A percentile compares a stretch with the other conserved stretches of the same genome.
These are phyloP conservation scores for Numida meleagris DNA, from an alignment of 2,113 vertebrate genomes.

Conservation along the genomic window DNA sequence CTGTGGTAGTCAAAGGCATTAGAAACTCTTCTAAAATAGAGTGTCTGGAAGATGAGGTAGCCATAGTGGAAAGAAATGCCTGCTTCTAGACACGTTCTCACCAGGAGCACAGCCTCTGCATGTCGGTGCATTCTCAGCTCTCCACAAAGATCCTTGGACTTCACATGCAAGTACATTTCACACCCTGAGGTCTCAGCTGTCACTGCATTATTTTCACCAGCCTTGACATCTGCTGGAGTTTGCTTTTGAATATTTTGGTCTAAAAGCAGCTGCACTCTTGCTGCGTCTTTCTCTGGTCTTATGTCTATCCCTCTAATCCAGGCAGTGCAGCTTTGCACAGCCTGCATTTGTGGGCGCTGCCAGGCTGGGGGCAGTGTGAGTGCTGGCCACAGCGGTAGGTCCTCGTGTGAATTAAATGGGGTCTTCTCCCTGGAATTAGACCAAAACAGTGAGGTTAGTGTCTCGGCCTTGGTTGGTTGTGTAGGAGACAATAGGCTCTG, in stretches of 20 bases:
- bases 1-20: neutral
- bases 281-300: neutral
- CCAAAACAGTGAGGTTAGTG: neutral
- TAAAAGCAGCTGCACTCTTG: neutral
- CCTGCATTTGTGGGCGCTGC: neutral
- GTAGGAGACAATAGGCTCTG: rapidly evolving
- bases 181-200: neutral
- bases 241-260: neutral
- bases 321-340: neutral
- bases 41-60: neutral
- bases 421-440: neutral
- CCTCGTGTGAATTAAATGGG: rapidly evolving
- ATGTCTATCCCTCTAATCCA: neutral
- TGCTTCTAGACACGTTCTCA: neutral
- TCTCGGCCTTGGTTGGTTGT: rapidly evolving
- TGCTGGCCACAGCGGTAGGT: neutral
- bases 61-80: neutral
- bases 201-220: neutral
- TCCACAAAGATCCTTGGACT: neutral
- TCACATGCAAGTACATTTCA: neutral
- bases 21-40: neutral
- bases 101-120: neutral
- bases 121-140: neutral
- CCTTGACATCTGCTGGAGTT: neutral
- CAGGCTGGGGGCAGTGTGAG: neutral